These are phyloP conservation scores for Scaptodrosophila latifasciaeformis DNA, from an alignment of 2,888 invertebrate species.

Conservation along the genomic window DNA sequence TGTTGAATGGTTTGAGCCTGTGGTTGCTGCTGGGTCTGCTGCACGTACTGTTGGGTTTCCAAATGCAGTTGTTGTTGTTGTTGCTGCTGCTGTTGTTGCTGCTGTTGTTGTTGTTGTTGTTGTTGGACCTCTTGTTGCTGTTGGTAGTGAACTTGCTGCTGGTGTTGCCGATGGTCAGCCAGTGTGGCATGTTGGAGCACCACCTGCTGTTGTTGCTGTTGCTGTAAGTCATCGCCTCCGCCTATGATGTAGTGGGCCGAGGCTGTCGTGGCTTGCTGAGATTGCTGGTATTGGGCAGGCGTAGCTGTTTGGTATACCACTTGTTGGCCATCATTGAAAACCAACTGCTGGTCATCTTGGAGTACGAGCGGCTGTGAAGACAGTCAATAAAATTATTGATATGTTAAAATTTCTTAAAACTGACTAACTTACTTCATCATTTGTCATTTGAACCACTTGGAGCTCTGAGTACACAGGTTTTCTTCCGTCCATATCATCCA, in stretches of 20 bases:
- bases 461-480: constrained; percentile 80
- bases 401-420: constrained; percentile 1
- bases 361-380: constrained; percentile 55
- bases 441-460: constrained; percentile 72
- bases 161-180: constrained; percentile 46
- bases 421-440: constrained; percentile 70
- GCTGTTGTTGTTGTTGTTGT: no score
- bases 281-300: constrained; percentile 61
- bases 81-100: constrained; percentile 50
- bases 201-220: constrained; percentile 48
- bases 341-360: constrained; percentile 69
- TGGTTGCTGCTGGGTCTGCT: constrained; percentile 41
- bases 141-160: constrained; percentile 62
- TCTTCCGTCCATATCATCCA: constrained; percentile 79
- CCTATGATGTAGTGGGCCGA: constrained; percentile 60
- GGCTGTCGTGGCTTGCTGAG: constrained; percentile 52
- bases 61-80: constrained; percentile 33
- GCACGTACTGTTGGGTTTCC: constrained; percentile 39
- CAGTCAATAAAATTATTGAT: not conserved
- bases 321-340: constrained; percentile 76
- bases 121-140: constrained; percentile 45
- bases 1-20: constrained; percentile 38
- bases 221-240: constrained; percentile 35
- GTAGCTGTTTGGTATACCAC: constrained; percentile 73
- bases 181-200: constrained; percentile 42